Evolutionary conservation across 2,888 invertebrate species (phyloP).

Genomic region (Hydraecia micacea): DNA sequence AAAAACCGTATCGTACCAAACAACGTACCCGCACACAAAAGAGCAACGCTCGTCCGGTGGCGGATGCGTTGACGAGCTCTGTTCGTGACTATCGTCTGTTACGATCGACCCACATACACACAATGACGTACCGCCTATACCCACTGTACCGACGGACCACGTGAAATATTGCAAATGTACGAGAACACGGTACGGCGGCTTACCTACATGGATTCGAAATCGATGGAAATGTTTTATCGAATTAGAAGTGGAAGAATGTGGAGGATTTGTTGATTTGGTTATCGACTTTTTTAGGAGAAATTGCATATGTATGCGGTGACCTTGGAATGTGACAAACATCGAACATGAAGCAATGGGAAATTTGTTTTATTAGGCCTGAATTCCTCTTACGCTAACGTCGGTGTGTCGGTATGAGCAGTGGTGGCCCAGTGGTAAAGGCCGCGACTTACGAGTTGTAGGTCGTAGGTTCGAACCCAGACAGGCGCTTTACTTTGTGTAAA

Average conservation of each 20-base stretch:
- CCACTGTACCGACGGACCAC: slow-evolving; percentile 36
- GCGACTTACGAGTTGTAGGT: too few relatives aligned
- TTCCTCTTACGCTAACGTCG: too few relatives aligned
- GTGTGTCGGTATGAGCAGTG: too few relatives aligned
- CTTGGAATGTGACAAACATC: not conserved
- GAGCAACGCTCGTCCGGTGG: slow-evolving; percentile 70
- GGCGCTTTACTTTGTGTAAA: too few relatives aligned
- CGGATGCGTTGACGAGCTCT: slow-evolving; percentile 82
- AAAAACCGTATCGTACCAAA: slow-evolving; percentile 56
- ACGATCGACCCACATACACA: slow-evolving; percentile 85
- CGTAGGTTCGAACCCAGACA: too few relatives aligned
- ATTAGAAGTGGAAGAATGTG: not conserved
- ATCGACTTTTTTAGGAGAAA: too few relatives aligned
- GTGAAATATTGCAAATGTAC: slow-evolving; percentile 60
- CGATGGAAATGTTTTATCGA: slow-evolving; percentile 28
- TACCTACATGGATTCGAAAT: slow-evolving; percentile 41
- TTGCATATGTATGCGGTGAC: too few relatives aligned
- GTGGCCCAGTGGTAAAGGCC: too few relatives aligned
- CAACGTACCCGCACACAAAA: slow-evolving; percentile 67
- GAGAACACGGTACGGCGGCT: slow-evolving; percentile 38
- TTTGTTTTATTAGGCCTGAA: too few relatives aligned
- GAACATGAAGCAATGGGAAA: not conserved
- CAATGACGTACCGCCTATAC: slow-evolving; percentile 65
- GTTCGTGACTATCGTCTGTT: slow-evolving; percentile 85
- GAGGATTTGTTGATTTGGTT: not conserved